Evolutionary conservation across 35 echinoderm and acorn worm species (phyloP), one percentile per base, ranked within the genome.

Genomic region (Diadema setosum): DNA sequence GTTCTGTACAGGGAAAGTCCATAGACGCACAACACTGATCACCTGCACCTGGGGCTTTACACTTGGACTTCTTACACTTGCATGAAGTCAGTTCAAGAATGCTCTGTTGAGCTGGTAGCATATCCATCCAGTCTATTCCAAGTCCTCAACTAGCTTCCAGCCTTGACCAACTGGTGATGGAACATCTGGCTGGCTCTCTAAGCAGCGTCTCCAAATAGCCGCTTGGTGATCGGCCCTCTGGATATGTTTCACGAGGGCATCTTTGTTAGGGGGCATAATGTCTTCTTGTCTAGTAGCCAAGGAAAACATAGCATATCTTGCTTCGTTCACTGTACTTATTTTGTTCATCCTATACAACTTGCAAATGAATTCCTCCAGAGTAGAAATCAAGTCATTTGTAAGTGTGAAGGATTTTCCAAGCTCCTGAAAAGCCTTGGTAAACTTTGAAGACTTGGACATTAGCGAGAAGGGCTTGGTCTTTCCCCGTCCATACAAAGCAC

Each of bases 111-210:
- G 88, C 93, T 36, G 93, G 74, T 23, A 39, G 50, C 24, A 44
- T 16, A 20, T 70, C 76, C 93, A 91, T 91, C 93, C 93, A 95
- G 45, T 95, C 93, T 33, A 95, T 95, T 24, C n/a, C 82, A 29
- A 94, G 93, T 33, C 12, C 32, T 90, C 88, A 20, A 43, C 73
- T 8, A 69, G 5, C 42, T 90, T 90, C 83, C 88, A 87, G 17
- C 88, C 88, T 82, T 91, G 30, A 1, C 46, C 45, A 5, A 42
- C 78, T 43, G 88, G 87, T 15, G 87, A 78, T 41, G 87, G 87
- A 5, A 81, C 15, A 26, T 87, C 40, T 45, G 36, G 82, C 4
- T 90, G 33, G 37, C 37, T 23, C 25, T 90, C 7, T 6, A 85
- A 41, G 55, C 93, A 40, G 24, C 29, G 50, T 12, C 65, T 63